Evolutionary conservation across 2,797 vertebrate species (phyloP).

Genomic region (Falco biarmicus): DNA sequence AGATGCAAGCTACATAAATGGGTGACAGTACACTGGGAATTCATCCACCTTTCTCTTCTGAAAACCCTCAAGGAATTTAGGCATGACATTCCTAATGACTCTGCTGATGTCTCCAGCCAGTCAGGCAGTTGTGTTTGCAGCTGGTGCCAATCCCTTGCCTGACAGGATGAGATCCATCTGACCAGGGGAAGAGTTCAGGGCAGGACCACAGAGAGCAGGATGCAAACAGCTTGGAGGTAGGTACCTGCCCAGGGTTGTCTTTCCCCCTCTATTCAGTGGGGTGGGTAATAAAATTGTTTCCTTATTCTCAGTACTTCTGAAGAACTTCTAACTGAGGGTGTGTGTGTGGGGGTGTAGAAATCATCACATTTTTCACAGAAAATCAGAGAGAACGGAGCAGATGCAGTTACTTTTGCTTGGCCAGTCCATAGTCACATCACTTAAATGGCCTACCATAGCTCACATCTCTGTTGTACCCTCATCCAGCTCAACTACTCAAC

Average conservation of each 20-base stretch:
- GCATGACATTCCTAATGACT: neutral
- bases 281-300: neutral
- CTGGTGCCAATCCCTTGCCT: neutral
- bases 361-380: neutral
- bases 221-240: neutral
- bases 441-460: neutral
- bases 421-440: neutral
- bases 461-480: neutral
- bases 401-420: neutral
- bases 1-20: conserved; percentile 20
- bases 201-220: neutral
- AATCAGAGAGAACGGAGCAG: neutral
- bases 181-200: neutral
- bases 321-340: neutral
- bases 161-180: neutral
- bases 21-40: neutral
- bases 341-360: neutral
- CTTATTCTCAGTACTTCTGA: neutral
- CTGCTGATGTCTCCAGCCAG: neutral
- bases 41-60: conserved; percentile 16
- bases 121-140: neutral
- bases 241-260: neutral
- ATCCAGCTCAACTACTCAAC: neutral
- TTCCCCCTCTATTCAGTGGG: neutral
- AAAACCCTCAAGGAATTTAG: neutral